phyloP scores from a whole-genome alignment of 2,888 invertebrate genomes.

The Germaria angustata region DNA sequence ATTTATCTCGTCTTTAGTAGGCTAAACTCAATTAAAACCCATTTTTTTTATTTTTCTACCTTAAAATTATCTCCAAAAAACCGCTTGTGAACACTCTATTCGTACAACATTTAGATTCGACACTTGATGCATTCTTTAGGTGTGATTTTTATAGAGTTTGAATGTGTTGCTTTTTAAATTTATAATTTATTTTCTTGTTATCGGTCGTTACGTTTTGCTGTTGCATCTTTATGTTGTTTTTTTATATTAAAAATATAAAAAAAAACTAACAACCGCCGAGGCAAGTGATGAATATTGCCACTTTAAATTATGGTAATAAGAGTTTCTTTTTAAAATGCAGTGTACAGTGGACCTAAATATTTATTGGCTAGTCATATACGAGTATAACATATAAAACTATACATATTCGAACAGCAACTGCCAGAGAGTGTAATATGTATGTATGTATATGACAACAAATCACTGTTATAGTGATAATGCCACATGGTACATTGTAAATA shows the following conservation, averaged over 20 bases:
- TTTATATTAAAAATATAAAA: conserved; percentile 12
- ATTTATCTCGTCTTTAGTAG: no score
- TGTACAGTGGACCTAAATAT: not conserved
- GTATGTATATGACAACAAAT: no score
- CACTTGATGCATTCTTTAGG: conserved; percentile 60
- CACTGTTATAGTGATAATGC: no score
- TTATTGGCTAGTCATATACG: no score
- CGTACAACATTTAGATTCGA: conserved; percentile 2
- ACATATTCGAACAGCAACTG: no score
- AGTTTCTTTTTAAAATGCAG: not conserved
- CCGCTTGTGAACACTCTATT: not conserved
- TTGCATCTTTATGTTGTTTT: not conserved
- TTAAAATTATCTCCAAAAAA: no score
- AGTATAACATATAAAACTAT: no score
- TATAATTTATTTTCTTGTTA: conserved; percentile 35
- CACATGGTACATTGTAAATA: no score
- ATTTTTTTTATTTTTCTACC: no score
- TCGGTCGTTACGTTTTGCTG: conserved; percentile 16
- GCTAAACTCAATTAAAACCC: no score
- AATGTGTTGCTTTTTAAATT: conserved; percentile 5
- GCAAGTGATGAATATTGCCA: conserved; percentile 37
- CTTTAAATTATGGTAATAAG: conserved; percentile 37
- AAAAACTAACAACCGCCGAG: conserved; percentile 5
- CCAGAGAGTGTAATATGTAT: no score
- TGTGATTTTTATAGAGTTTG: conserved; percentile 51